These are phyloP conservation scores for Allobates femoralis DNA, from an alignment of 2,797 vertebrate genomes.

Conservation along the genomic window DNA sequence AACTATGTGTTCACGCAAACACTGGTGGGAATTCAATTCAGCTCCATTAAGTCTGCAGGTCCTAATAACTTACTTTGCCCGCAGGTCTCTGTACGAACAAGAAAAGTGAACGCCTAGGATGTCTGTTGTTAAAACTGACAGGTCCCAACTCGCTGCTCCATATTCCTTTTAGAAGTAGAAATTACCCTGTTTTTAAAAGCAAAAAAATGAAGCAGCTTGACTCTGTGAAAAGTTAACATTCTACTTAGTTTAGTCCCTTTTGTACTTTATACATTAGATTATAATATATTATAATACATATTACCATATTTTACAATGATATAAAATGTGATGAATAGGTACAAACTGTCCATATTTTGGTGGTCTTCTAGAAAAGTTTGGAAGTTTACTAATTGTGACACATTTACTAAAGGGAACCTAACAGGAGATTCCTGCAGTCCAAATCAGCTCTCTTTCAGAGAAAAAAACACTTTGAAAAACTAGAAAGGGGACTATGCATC, in stretches of 20 bases:
- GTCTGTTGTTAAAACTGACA: conserved; percentile 55
- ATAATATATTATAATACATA: neutral
- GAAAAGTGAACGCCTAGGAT: conserved; percentile 19
- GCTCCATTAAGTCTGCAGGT: conserved; percentile 61
- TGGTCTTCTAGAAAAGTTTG: too few relatives aligned
- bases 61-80: conserved; percentile 60
- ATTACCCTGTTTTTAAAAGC: conserved; percentile 37
- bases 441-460: too few relatives aligned
- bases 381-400: too few relatives aligned
- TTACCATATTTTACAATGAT: neutral
- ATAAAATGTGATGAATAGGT: neutral
- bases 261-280: neutral
- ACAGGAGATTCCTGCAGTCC: too few relatives aligned
- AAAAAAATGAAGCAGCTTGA: conserved; percentile 47
- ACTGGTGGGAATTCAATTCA: conserved; percentile 53
- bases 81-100: conserved; percentile 43
- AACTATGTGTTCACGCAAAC: conserved; percentile 25
- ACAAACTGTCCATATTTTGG: neutral
- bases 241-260: neutral
- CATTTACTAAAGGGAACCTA: too few relatives aligned
- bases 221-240: conserved; percentile 38
- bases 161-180: conserved; percentile 21
- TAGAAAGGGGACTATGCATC: too few relatives aligned
- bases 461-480: too few relatives aligned
- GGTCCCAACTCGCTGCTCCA: conserved; percentile 55